Conservation (phyloP, 2,888 invertebrate species). For the Oegoconia quadripuncta region DNA sequence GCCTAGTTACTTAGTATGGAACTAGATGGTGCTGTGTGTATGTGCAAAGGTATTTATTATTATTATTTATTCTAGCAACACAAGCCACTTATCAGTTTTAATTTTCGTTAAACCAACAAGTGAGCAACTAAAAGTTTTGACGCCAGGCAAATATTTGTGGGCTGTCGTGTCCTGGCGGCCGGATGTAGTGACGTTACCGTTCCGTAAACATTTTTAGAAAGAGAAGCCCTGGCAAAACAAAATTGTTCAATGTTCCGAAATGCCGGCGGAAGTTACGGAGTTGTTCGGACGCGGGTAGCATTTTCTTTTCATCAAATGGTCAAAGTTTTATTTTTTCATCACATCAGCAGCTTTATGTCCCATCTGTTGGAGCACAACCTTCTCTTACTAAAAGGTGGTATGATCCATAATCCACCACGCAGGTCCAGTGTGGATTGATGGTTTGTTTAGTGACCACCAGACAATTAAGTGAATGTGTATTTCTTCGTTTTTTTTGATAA, state of each 20-base stretch:
- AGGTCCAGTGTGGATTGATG: too few relatives aligned
- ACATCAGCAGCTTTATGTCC: not conserved
- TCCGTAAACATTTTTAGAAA: conserved; percentile 30
- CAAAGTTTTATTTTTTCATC: not conserved
- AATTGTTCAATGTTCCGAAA: conserved; percentile 48
- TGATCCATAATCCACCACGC: too few relatives aligned
- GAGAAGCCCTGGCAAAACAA: conserved; percentile 45
- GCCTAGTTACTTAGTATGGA: too few relatives aligned
- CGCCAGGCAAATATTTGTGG: conserved; percentile 34
- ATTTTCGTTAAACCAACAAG: conserved; percentile 9
- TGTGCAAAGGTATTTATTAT: too few relatives aligned
- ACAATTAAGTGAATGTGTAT: too few relatives aligned
- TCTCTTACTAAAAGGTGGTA: too few relatives aligned
- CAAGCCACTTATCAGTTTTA: too few relatives aligned
- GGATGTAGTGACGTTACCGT: conserved; percentile 37
- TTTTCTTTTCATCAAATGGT: conserved; percentile 15
- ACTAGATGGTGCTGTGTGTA: too few relatives aligned
- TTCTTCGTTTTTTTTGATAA: too few relatives aligned
- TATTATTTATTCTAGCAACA: too few relatives aligned
- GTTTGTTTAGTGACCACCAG: too few relatives aligned
- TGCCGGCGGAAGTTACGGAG: conserved; percentile 33
- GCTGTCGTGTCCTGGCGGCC: conserved; percentile 31
- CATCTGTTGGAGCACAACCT: too few relatives aligned
- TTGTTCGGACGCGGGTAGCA: conserved; percentile 17
- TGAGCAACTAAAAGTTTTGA: conserved; percentile 22